These are phyloP conservation scores for Tenrec ecaudatus DNA, from an alignment of 2,113 vertebrate species.

Conservation along the genomic window DNA sequence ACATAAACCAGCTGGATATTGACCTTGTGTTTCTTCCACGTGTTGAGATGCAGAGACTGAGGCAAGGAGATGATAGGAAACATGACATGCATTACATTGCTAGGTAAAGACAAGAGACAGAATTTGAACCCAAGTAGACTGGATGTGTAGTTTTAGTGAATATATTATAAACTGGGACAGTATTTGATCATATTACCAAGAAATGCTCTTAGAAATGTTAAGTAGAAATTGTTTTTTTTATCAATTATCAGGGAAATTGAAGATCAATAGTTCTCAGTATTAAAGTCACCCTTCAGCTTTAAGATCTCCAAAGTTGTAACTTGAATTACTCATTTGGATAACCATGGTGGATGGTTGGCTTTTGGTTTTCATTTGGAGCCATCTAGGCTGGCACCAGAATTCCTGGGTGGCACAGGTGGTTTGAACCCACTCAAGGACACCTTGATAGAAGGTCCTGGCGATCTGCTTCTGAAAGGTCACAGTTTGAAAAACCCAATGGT, in stretches of 20 bases:
- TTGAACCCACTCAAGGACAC: background rate
- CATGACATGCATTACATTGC: background rate
- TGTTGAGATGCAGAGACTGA: background rate
- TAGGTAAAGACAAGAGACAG: background rate
- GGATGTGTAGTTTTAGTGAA: background rate
- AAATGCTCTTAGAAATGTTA: constrained; percentile 16
- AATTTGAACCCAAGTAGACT: background rate
- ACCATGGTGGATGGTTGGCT: background rate
- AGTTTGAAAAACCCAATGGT: no score
- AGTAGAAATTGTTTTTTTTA: constrained; percentile 11
- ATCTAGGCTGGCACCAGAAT: background rate
- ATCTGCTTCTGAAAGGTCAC: no score
- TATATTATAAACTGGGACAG: background rate
- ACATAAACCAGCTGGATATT: background rate
- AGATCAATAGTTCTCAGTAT: constrained; percentile 4
- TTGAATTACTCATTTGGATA: constrained; percentile 4
- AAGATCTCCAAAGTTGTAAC: background rate
- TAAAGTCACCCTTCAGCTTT: constrained; percentile 46
- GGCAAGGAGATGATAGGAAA: background rate
- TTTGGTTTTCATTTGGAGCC: background rate
- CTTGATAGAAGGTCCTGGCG: no score
- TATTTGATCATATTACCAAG: constrained; percentile 10
- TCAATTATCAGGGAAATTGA: background rate
- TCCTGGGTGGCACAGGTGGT: background rate
- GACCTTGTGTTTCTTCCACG: background rate